Evolutionary conservation across 1,140 invertebrate genomes (phyloP).

Genomic region (Drosophila chauvacae): DNA sequence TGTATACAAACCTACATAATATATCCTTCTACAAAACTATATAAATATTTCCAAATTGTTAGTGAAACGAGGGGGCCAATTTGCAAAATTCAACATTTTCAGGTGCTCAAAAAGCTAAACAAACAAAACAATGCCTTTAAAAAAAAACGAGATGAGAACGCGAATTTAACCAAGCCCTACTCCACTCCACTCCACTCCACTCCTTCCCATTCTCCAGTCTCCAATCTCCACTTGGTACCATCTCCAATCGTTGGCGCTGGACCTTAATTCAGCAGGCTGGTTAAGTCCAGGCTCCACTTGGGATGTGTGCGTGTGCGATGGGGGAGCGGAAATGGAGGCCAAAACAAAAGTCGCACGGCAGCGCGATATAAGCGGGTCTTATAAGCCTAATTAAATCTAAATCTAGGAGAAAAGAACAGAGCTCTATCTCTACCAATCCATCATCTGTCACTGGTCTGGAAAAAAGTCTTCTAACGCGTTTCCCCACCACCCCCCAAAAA

Average conservation of each 20-base stretch:
- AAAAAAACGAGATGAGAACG: constrained; percentile 48
- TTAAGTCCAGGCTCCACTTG: constrained; percentile 33
- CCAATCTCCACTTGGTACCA: constrained; percentile 14
- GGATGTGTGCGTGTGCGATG: constrained; percentile 22
- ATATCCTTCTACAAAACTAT: too few species aligned
- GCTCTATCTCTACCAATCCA: constrained; percentile 31
- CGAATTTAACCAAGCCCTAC: constrained; percentile 71
- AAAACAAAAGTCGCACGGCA: constrained; percentile 70
- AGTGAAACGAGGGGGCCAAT: constrained; percentile 35
- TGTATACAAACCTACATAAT: too few species aligned
- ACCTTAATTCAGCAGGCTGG: constrained; percentile 80
- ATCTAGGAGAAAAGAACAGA: constrained; percentile 20
- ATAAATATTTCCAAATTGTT: constrained; percentile 18
- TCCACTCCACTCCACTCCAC: constrained; percentile 10
- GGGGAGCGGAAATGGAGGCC: constrained; percentile 38
- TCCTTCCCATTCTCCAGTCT: constrained; percentile 4
- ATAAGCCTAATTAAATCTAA: constrained; percentile 72
- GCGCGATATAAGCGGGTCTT: constrained; percentile 82
- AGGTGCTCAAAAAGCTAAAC: constrained; percentile 71
- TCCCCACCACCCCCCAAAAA: constrained; percentile 14
- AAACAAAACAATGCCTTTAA: constrained; percentile 54
- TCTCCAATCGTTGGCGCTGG: constrained; percentile 20
- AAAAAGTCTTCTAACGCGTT: constrained; percentile 20
- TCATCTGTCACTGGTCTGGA: constrained; percentile 46
- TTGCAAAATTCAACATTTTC: constrained; percentile 58